These are phyloP conservation scores for honey bee (Apis mellifera) DNA, from an alignment of 1,140 invertebrate species.

Conservation along the genomic window Amel_HAv3.1 CM009936.2:10053001-10053500, in stretches of 20 bases:
- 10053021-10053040: background rate
- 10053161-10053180: constrained; percentile 25
- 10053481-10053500: too few species aligned
- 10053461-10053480: too few species aligned
- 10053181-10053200: background rate
- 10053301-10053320: background rate
- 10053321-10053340: background rate
- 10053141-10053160: constrained; percentile 31
- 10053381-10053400: background rate
- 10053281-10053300: background rate
- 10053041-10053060: constrained; percentile 11
- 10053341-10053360: background rate
- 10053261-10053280: background rate
- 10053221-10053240: constrained; percentile 1
- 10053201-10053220: constrained; percentile 19
- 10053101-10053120: constrained; percentile 40
- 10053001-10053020: constrained; percentile 37
- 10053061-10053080: constrained; percentile 25
- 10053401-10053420: background rate
- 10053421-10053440: background rate
- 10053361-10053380: background rate
- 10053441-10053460: too few species aligned
- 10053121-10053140: constrained; percentile 27
- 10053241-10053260: background rate
- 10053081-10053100: constrained; percentile 33